Percentiles rank a stretch among this genome's conserved stretches.
Evolutionary conservation across 2,113 vertebrate genomes (phyloP).

Genomic region (Bufo bufo): DNA sequence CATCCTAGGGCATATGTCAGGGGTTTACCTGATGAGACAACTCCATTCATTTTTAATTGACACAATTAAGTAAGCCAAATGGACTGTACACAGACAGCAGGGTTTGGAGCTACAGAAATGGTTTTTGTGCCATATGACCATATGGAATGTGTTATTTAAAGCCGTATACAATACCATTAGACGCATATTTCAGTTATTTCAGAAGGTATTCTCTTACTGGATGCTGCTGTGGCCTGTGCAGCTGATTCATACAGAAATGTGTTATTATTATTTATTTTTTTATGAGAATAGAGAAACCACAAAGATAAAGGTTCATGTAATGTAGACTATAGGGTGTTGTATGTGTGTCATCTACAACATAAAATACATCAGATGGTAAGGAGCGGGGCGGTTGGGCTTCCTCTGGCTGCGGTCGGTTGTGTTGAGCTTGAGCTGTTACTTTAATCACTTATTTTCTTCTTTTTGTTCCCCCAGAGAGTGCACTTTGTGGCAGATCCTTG

Average conservation of each 20-base stretch:
- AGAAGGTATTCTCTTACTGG: background rate
- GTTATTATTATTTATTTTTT: background rate
- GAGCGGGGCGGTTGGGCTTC: too few relatives aligned
- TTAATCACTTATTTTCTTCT: background rate
- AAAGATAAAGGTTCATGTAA: background rate
- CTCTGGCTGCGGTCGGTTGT: background rate
- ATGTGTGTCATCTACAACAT: background rate
- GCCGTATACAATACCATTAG: too few relatives aligned
- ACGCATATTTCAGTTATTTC: too few relatives aligned
- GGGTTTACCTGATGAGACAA: too few relatives aligned
- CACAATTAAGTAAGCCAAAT: too few relatives aligned
- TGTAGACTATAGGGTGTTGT: background rate
- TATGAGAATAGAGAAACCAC: background rate
- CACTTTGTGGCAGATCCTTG: constrained; percentile 88
- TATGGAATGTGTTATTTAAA: too few relatives aligned
- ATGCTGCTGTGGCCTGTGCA: background rate
- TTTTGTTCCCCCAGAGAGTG: constrained; percentile 74
- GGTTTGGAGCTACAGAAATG: too few relatives aligned
- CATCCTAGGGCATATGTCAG: too few relatives aligned
- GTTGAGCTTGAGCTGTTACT: background rate
- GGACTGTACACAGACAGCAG: too few relatives aligned
- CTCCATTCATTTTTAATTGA: too few relatives aligned
- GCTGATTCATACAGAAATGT: background rate
- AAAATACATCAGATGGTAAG: background rate
- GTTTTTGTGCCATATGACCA: too few relatives aligned